Conservation (phyloP, 2,888 invertebrate species). For the Rhimphoctona megacephalus region DNA sequence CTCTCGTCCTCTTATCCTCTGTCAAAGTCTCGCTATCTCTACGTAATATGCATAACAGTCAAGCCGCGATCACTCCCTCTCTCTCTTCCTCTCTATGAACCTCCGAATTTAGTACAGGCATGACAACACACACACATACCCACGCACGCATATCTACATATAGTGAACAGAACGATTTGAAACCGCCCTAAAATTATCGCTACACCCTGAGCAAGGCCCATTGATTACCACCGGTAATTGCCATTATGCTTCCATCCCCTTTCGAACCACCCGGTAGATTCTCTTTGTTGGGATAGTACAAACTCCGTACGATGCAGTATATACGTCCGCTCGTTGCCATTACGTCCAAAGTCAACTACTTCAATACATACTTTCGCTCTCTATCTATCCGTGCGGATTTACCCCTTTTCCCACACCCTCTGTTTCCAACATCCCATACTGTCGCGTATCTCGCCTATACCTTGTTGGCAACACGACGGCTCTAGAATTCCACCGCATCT, state of each 20-base stretch:
- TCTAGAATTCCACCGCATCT: slow-evolving; percentile 51
- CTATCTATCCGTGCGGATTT: slow-evolving; percentile 27
- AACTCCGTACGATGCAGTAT: slow-evolving; percentile 51
- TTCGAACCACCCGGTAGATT: slow-evolving; percentile 57
- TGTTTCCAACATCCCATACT: neutral
- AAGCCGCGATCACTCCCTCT: neutral
- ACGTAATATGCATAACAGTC: slow-evolving; percentile 34
- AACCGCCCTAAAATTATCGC: slow-evolving; percentile 80
- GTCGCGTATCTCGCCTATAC: neutral
- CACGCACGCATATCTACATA: slow-evolving; percentile 36
- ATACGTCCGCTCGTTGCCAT: slow-evolving; percentile 43
- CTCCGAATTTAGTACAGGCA: slow-evolving; percentile 13
- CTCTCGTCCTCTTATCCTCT: slow-evolving; percentile 9
- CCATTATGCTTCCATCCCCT: slow-evolving; percentile 73
- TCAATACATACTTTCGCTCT: slow-evolving; percentile 37
- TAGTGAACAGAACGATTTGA: slow-evolving; percentile 67
- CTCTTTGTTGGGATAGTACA: slow-evolving; percentile 46
- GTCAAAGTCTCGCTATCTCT: slow-evolving; percentile 29
- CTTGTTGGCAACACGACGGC: slow-evolving; percentile 17
- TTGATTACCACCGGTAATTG: slow-evolving; percentile 82
- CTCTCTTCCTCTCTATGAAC: neutral
- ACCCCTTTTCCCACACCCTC: slow-evolving; percentile 7
- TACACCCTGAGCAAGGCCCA: slow-evolving; percentile 77
- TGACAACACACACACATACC: slow-evolving; percentile 6
- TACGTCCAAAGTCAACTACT: slow-evolving; percentile 72